phyloP scores from a whole-genome alignment of 2,113 vertebrate genomes.

The Echinops telfairi region DNA sequence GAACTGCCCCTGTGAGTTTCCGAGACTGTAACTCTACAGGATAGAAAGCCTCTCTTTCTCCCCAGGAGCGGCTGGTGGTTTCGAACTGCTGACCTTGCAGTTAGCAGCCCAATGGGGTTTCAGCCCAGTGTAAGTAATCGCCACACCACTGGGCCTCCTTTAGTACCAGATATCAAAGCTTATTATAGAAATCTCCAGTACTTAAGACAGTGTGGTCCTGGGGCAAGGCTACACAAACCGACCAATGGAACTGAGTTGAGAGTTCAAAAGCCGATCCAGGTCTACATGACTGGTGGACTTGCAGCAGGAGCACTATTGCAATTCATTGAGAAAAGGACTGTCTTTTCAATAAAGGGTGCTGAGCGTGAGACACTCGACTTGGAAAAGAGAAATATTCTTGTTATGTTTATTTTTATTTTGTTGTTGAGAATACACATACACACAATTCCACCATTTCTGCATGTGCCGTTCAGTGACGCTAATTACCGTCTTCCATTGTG shows the following conservation, averaged over 20 bases:
- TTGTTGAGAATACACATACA: neutral
- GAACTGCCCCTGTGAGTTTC: too few species aligned
- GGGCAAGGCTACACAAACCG: neutral
- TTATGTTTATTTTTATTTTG: neutral
- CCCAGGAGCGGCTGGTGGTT: too few species aligned
- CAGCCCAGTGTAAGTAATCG: too few species aligned
- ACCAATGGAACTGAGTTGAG: neutral
- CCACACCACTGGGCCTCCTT: too few species aligned
- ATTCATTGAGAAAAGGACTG: neutral
- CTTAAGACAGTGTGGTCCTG: neutral
- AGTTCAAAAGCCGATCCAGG: conserved; percentile 36
- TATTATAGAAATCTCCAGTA: neutral
- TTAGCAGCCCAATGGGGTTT: too few species aligned
- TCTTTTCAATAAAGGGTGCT: neutral
- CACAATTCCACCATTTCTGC: neutral
- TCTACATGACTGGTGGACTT: neutral
- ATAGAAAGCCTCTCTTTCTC: too few species aligned
- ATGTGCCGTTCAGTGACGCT: neutral
- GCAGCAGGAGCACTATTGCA: neutral
- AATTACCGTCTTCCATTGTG: neutral
- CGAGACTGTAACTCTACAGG: too few species aligned
- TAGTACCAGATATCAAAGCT: neutral
- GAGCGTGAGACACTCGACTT: neutral
- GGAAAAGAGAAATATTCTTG: neutral
- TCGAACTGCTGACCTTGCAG: too few species aligned